Evolutionary conservation across 35 echinoderm and acorn worm genomes (phyloP), one percentile per base, ranked within the genome.

Genomic region (Diadema setosum): DNA sequence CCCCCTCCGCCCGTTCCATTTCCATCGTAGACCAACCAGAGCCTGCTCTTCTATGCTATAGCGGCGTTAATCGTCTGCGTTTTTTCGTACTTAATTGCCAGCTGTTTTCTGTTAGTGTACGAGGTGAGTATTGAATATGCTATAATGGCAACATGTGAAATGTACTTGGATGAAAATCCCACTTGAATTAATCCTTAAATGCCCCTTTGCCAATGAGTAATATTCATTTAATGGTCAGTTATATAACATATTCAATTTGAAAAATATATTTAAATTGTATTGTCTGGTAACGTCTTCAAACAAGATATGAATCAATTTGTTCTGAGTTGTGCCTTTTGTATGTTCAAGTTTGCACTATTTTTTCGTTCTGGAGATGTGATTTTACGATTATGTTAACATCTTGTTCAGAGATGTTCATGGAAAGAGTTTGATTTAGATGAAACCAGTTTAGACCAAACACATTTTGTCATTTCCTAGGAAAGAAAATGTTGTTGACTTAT

Each of bases 71-170:
- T 96, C 46, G 94, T 88, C 44, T 30, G 85, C 32, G 46, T 96
- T 15, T 92, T 93, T 89, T 82, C 94, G 21, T 96, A 93, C 69
- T 56, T 86, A 49, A 93, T 92, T 29, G 94, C 94, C 14, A 52
- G 41, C 81, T 86, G 85, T 81, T 96, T 96, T 86, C 70, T 96
- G 30, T 14, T 84, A 14, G 90, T 96, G 45, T 96, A 96, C 32
- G 90, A 93, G 94, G 94, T 96, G 90, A 93, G 94, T 70, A 43
- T 52, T 52, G 9, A 52, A 52, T 52, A n/a, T 11, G 9, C 48
- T n/a, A 52, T 52, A 9, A 9, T n/a, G 9, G 9, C 48, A 9
- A 9, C 48, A 9, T n/a, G n/a, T 52, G n/a, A 52, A 52, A 52
- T 9, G n/a, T 9, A n/a, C 48, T n/a, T 52, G 9, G 48, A 52